Percentiles rank a stretch among this genome's conserved stretches.
These are phyloP conservation scores for Dendroctonus ponderosae DNA, from an alignment of 1,140 invertebrate genomes.

Conservation along the genomic window DNA sequence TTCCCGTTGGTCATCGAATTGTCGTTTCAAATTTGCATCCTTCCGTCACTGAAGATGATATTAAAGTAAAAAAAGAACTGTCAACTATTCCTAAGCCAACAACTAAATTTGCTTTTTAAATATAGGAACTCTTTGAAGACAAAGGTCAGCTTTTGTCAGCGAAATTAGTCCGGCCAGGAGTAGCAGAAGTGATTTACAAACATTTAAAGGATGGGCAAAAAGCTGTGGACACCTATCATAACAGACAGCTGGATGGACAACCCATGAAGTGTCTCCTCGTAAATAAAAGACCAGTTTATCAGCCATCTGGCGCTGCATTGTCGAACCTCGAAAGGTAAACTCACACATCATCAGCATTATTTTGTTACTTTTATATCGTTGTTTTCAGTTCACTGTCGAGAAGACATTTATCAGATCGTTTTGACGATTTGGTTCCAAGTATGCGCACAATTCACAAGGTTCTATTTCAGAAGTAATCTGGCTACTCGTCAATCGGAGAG, in stretches of 20 bases:
- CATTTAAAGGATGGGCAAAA: slow-evolving; percentile 79
- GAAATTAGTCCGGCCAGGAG: slow-evolving; percentile 78
- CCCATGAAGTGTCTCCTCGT: slow-evolving; percentile 79
- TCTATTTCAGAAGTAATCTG: slow-evolving; percentile 42
- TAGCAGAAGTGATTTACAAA: slow-evolving; percentile 87
- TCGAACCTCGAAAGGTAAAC: slow-evolving; percentile 38
- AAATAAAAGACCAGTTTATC: slow-evolving; percentile 65
- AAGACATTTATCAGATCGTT: slow-evolving; percentile 14
- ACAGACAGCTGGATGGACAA: slow-evolving; percentile 82
- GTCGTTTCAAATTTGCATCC: slow-evolving; percentile 84
- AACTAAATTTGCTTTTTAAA: slow-evolving; percentile 4
- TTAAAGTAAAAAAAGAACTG: slow-evolving; percentile 64
- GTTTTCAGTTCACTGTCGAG: not conserved
- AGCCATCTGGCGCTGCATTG: slow-evolving; percentile 56
- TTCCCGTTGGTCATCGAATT: slow-evolving; percentile 68
- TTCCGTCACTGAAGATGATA: slow-evolving; percentile 84
- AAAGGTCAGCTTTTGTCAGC: slow-evolving; percentile 83
- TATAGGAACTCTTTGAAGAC: slow-evolving; percentile 86
- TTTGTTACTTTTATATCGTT: slow-evolving; percentile 1
- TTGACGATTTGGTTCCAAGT: slow-evolving; percentile 48
- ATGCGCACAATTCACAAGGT: slow-evolving; percentile 51
- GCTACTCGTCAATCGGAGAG: too few species aligned
- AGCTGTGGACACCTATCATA: slow-evolving; percentile 89
- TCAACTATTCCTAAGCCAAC: not conserved
- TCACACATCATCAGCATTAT: slow-evolving; percentile 7